Percentiles rank a stretch among this genome's conserved stretches.
Conservation (phyloP, 2,888 invertebrate species). For the Campoplex nolae region DNA sequence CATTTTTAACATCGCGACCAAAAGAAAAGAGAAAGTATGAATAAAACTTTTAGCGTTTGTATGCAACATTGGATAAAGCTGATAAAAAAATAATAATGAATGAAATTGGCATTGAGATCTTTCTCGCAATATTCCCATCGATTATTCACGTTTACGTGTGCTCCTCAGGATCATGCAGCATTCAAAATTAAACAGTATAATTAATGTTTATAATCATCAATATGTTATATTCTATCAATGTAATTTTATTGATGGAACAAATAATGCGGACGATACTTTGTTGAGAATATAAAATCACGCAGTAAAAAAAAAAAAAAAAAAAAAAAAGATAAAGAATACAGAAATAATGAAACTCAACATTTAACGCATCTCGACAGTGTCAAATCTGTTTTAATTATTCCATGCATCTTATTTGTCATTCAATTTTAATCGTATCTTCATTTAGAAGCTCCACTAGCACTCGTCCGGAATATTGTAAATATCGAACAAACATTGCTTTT, state of each 20-base stretch:
- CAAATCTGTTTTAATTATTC: not conserved
- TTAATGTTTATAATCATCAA: conserved; percentile 59
- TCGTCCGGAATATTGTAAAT: conserved; percentile 44
- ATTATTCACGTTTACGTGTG: not conserved
- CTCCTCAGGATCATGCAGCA: conserved; percentile 12
- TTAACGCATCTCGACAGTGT: not conserved
- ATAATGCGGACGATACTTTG: conserved; percentile 25
- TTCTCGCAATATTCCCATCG: conserved; percentile 9
- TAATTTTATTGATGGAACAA: conserved; percentile 30
- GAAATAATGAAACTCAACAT: no score
- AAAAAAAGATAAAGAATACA: not conserved
- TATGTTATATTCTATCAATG: conserved; percentile 55
- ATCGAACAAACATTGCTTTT: not conserved
- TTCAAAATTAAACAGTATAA: conserved; percentile 54
- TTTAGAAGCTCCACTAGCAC: not conserved
- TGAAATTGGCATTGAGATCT: conserved; percentile 4
- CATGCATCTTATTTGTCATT: not conserved
- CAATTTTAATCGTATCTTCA: not conserved
- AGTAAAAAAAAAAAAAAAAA: not conserved
- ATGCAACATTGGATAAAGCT: conserved; percentile 1
- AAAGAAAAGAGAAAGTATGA: not conserved
- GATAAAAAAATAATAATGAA: not conserved
- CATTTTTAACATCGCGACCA: conserved; percentile 44
- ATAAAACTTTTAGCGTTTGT: conserved; percentile 14
- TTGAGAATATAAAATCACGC: not conserved